These are phyloP conservation scores for Metacarcinus magister DNA, from an alignment of 2,888 invertebrate genomes.

Conservation along the genomic window DNA sequence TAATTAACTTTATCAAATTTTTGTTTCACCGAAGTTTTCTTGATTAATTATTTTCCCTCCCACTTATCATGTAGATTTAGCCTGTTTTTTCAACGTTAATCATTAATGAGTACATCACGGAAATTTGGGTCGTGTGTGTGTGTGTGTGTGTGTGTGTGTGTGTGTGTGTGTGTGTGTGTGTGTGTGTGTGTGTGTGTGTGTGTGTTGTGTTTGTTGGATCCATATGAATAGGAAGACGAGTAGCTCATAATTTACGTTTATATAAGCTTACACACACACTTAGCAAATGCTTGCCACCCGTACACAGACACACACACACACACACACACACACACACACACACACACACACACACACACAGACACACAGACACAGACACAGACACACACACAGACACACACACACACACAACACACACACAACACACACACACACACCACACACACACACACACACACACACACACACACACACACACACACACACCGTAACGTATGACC, in stretches of 20 bases:
- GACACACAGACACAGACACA: slow-evolving; percentile 36
- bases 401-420: slow-evolving; percentile 26
- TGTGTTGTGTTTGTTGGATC: neutral
- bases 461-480: slow-evolving; percentile 43
- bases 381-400: slow-evolving; percentile 12
- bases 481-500: neutral
- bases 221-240: neutral
- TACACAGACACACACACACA: slow-evolving; percentile 26
- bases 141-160: slow-evolving; percentile 44
- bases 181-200: neutral
- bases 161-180: slow-evolving; percentile 29
- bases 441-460: neutral
- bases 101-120: neutral
- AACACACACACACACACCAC: neutral
- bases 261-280: neutral
- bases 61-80: neutral
- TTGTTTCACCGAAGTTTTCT: neutral
- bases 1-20: neutral
- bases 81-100: neutral
- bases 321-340: slow-evolving; percentile 26
- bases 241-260: neutral
- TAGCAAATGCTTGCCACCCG: neutral
- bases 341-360: slow-evolving; percentile 1
- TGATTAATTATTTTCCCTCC: neutral
- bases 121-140: neutral